Base-by-base conservation (phyloP, 2,888 invertebrate genomes). In the Dysmachus trigonus region DNA sequence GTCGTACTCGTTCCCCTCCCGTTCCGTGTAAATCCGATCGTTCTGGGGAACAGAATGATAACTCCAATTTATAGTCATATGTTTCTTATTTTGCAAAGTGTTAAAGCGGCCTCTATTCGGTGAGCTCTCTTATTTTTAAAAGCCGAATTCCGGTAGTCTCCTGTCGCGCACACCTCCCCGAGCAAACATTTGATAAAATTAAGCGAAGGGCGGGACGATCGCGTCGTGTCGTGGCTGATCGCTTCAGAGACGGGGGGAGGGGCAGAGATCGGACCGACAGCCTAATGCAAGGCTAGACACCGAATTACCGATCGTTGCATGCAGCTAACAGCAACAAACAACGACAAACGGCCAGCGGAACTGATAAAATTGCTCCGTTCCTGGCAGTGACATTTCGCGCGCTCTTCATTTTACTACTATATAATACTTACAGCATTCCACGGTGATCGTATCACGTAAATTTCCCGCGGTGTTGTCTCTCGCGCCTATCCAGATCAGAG, bases 401-500 rank as follows among this genome's bases (percentile, higher is more conserved):
- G 38, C 3, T 10, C 51, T 51, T 51, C 51, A 51, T 15, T 51
- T 51, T 4, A 41, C 38, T 41, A 31, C 31, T 31, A 3, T 31
- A 31, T 2, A 5, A 15, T 51, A 79, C 79, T 79, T 79, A 79
- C 79, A 47, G 79, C 79, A 79, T 79, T 79, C 79, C 79, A 79
- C 47, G 51, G n/a, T 27, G 27, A 79, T 27, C 79, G 47, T 27
- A 22, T 76, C 76, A 76, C 76, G 35, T 27, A 76, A 76, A 41
- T 79, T 79, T 79, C 79, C 79, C 47, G 41, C 31, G 47, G 27
- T 51, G 41, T 47, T 51, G 41, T 47, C 30, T 79, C 27, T 79
- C 47, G 79, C 47, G 33, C 22, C 30, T 79, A 79, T 79, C 79
- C 79, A 79, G 79, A 79, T 79, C 79, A 79, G 79, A 30, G 79